Conservation (phyloP, 2,888 invertebrate genomes). For the Hecatera dysodea region DNA sequence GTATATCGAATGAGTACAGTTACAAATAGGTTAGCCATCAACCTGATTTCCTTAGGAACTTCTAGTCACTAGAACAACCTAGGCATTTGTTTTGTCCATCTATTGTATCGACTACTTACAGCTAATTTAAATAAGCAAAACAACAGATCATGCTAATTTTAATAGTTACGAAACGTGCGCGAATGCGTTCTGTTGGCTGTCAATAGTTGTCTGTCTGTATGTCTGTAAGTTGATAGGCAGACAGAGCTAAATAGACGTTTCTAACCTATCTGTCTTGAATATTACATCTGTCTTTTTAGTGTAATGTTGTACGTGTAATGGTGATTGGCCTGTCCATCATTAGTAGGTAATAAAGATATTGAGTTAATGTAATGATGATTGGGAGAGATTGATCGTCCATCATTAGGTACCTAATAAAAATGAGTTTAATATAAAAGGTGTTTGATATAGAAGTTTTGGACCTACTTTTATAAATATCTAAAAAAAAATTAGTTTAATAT, state of each 20-base stretch:
- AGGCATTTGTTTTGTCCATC: not conserved
- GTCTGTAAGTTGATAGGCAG: constrained; percentile 26
- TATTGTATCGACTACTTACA: not conserved
- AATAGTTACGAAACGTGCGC: constrained; percentile 18
- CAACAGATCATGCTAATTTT: constrained; percentile 22
- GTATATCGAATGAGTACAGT: not conserved
- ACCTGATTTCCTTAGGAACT: not conserved
- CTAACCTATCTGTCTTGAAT: constrained; percentile 21
- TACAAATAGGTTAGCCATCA: not conserved
- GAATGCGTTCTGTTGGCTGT: constrained; percentile 27
- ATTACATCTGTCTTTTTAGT: constrained; percentile 3
- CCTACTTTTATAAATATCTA: no score
- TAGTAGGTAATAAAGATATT: not conserved
- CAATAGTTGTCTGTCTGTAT: constrained; percentile 49
- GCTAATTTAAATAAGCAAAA: constrained; percentile 43
- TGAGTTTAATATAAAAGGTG: not conserved
- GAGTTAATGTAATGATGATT: not conserved
- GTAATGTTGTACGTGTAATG: no score
- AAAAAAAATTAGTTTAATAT: not conserved
- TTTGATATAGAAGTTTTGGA: not conserved
- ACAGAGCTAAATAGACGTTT: constrained; percentile 24
- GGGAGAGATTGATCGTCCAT: not conserved
- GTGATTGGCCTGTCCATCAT: constrained; percentile 8
- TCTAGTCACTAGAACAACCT: not conserved
- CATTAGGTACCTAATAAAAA: not conserved